These are phyloP conservation scores for Xenotilapia caudafasciata DNA, from an alignment of 2,113 vertebrate genomes.

Conservation along the genomic window DNA sequence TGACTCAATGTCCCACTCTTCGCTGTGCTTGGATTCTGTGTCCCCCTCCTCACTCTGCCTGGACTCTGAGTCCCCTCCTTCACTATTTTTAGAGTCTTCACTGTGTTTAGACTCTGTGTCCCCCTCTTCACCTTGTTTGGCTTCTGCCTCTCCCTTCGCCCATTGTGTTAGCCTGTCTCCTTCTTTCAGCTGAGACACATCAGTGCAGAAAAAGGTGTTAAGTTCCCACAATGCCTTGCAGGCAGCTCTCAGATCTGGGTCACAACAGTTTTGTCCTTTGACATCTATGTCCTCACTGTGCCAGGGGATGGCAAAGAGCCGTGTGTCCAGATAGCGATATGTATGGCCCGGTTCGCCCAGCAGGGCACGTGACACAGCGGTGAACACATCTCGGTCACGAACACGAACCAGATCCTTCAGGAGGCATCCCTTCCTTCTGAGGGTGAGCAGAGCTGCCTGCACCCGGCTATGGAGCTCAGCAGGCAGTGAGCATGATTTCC, in stretches of 20 bases:
- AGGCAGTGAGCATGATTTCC: conserved; percentile 74
- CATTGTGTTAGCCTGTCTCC: conserved; percentile 44
- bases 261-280: conserved; percentile 76
- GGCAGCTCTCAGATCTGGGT: conserved; percentile 76
- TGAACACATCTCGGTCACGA: conserved; percentile 87
- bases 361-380: conserved; percentile 85
- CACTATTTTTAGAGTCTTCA: conserved; percentile 65
- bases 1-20: conserved; percentile 65
- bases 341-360: conserved; percentile 89
- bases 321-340: conserved; percentile 92
- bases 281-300: conserved; percentile 67
- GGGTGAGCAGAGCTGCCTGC: conserved; percentile 77
- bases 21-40: conserved; percentile 68
- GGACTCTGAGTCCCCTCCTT: conserved; percentile 61
- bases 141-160: conserved; percentile 31
- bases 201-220: conserved; percentile 81
- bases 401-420: conserved; percentile 88
- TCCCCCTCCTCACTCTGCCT: conserved; percentile 64
- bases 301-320: conserved; percentile 95
- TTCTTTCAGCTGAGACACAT: conserved; percentile 61
- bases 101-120: conserved; percentile 62
- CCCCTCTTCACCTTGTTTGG: conserved; percentile 27
- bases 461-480: conserved; percentile 78
- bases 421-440: conserved; percentile 78
- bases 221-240: conserved; percentile 87